Evolutionary conservation across 92 coral and sea anemone genomes (phyloP), one percentile per base, ranked within the genome.

Genomic region (Pocillopora grandis): DNA sequence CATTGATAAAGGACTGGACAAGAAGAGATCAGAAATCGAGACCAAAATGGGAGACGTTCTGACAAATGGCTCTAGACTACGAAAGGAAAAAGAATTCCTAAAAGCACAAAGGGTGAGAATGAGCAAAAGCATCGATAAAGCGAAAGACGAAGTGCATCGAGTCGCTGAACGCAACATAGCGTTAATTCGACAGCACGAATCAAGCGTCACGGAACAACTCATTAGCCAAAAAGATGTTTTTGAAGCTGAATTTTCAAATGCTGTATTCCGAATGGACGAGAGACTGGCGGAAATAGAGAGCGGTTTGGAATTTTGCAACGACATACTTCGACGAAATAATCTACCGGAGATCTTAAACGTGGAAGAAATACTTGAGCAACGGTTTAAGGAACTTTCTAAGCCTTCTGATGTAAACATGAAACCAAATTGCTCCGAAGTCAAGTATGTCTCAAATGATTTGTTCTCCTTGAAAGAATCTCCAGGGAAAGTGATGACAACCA

Each of bases 271-370:
- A 36, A 20, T 74, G 60, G 78, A 74, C 48, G 20, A 21, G 0
- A 74, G 52, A 23, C 63, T 74, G 14, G 1, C 57, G n/a, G 63
- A 74, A 74, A 74, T 74, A 74, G n/a, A 74, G 62, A 21, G 64
- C 36, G 27, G 78, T 19, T 74, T 74, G 42, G 78, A 15, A 10
- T 74, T 74, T 56, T 61, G 78, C 42, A 74, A 56, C 33, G 48
- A 74, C 17, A 42, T 74, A 3, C 62, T 74, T 55, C 42, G 52
- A 56, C 78, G 78, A 3, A 74, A 74, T 13, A 74, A 74, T 21
- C 52, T 74, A 20, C 78, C 78, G 15, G 78, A 74, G 63, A 74
- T 74, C 52, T 56, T 74, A 56, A 74, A 74, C 48, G 78, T 74
- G 19, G 78, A 74, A 74, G 78, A 74, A 16, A 15, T 69, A 5